Evolutionary conservation across 2,888 invertebrate genomes (phyloP), one percentile per base, ranked within the genome.

Genomic region (Rhorus exstirpatorius): DNA sequence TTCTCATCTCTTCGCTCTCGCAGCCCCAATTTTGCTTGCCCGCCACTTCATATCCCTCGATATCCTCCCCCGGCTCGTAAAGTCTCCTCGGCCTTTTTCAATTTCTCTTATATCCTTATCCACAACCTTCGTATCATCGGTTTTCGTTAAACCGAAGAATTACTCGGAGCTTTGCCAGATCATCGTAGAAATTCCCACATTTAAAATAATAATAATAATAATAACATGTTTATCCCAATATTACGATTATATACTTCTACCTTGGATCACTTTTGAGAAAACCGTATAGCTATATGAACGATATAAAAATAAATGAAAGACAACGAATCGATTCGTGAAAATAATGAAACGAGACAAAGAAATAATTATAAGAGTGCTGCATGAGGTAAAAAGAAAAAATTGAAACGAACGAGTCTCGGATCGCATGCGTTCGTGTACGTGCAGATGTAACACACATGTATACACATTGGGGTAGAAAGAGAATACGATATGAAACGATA

Each of bases 61-160:
- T 80, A 3, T 8, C 38, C 31, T 81, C 72, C 38, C 65, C 35
- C 61, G 41, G 38, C 58, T 58, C 51, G 12, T 6, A 55, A 55
- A 61, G 63, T 70, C 68, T 53, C 49, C 67, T 77, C 68, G 2
- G 63, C 67, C 75, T 76, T 83, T 82, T 82, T 79, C 83, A 76
- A 72, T 86, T 82, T 84, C 78, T 65, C 75, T 74, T 71, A 65
- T 77, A 72, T 74, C 60, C 49, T 68, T 67, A 46, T 67, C 21
- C 55, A n/a, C n/a, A 49, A 7, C 12, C 65, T 70, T 31, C 61
- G 60, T 74, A 70, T 84, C 78, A 83, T 85, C 80, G 78, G 77
- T 82, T 81, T 83, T 71, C 77, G 70, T 78, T 68, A 51, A 58
- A 81, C 63, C 65, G 71, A 68, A 61, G 79, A 68, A 79, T 79